Evolutionary conservation across 2,797 vertebrate genomes (phyloP).

Genomic region (Valencia hispanica): DNA sequence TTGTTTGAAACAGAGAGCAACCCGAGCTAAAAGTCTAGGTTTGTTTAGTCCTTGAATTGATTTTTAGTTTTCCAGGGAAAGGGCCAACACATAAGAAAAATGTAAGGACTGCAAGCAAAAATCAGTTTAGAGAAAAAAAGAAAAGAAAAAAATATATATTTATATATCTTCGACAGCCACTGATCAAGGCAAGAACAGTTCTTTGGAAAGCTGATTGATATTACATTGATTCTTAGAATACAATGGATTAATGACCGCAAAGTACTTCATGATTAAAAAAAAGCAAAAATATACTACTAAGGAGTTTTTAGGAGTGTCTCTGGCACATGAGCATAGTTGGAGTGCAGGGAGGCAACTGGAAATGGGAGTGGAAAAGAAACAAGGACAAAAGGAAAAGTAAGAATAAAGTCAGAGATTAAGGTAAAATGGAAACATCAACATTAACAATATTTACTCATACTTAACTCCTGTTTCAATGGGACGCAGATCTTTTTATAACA

Average conservation of each 20-base stretch:
- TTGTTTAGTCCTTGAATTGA: background rate
- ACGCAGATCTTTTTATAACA: too few species aligned
- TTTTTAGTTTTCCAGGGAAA: background rate
- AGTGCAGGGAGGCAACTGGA: constrained; percentile 12
- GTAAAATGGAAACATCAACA: background rate
- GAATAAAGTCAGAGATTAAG: background rate
- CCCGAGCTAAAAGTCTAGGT: background rate
- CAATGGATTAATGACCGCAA: background rate
- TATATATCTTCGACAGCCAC: constrained; percentile 13
- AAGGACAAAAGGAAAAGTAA: background rate
- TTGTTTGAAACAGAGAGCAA: background rate
- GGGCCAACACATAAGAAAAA: too few species aligned
- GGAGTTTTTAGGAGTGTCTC: background rate
- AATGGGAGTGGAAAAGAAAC: background rate
- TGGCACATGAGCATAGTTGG: constrained; percentile 31
- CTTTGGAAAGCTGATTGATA: constrained; percentile 15
- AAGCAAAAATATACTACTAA: background rate
- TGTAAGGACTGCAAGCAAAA: background rate
- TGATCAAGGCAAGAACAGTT: constrained; percentile 3
- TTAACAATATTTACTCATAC: background rate
- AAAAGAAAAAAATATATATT: background rate
- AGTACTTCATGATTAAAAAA: constrained; percentile 34
- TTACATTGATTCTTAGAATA: constrained; percentile 32
- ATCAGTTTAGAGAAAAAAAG: background rate
- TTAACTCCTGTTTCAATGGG: background rate